Conservation (phyloP, 1,140 invertebrate species). For the Vanessa atalanta region DNA sequence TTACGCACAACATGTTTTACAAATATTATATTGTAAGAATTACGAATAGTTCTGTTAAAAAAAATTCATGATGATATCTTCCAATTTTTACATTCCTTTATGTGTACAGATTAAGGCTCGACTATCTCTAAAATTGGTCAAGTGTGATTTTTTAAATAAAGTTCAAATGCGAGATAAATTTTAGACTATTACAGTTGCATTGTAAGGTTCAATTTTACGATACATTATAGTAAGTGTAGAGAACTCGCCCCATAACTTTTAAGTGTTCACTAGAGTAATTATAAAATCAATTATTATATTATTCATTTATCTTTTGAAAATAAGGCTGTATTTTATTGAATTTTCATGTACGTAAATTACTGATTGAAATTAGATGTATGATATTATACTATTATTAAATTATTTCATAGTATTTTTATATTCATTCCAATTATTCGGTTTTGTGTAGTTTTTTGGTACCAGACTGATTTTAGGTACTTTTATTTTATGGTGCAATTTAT, state of each 20-base stretch:
- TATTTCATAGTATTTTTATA: constrained; percentile 80
- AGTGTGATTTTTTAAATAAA: constrained; percentile 70
- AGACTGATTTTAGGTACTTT: constrained; percentile 81
- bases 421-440: constrained; percentile 76
- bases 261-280: constrained; percentile 79
- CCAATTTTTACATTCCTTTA: constrained; percentile 74
- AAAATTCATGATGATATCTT: constrained; percentile 53
- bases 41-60: constrained; percentile 44
- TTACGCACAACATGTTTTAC: constrained; percentile 66
- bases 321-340: constrained; percentile 72
- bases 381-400: constrained; percentile 72
- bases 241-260: constrained; percentile 67
- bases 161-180: constrained; percentile 64
- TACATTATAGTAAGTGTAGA: constrained; percentile 50
- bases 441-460: constrained; percentile 76
- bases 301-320: constrained; percentile 70
- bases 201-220: constrained; percentile 68
- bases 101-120: constrained; percentile 49
- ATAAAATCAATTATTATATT: constrained; percentile 69
- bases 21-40: constrained; percentile 37
- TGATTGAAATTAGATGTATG: constrained; percentile 68
- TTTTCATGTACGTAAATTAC: constrained; percentile 67
- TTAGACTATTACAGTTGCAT: constrained; percentile 48
- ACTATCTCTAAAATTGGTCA: constrained; percentile 29
- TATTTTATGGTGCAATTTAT: constrained; percentile 81